Percentiles rank a stretch among this genome's conserved stretches.
Conservation (phyloP, 2,797 vertebrate species). For the Telmatherina bonti region DNA sequence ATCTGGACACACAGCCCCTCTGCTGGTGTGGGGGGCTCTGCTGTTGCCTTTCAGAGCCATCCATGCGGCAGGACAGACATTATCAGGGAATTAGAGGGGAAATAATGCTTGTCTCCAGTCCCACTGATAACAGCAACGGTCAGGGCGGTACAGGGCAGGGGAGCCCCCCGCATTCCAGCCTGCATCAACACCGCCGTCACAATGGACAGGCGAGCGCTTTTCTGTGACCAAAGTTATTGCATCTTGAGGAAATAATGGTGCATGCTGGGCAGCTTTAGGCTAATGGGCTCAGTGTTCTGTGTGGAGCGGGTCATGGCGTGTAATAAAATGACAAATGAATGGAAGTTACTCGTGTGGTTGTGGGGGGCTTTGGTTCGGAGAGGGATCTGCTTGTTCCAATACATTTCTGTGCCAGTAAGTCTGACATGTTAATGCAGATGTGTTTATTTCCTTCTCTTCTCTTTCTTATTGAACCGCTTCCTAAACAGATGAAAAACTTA, state of each 20-base stretch:
- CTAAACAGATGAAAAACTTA: slow-evolving; percentile 38
- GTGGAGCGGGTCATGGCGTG: slow-evolving; percentile 5
- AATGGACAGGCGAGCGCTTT: slow-evolving; percentile 3
- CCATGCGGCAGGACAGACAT: slow-evolving; percentile 84
- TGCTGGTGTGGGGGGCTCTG: slow-evolving; percentile 72
- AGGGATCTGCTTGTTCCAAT: slow-evolving; percentile 29
- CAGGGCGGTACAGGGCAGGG: slow-evolving; percentile 48
- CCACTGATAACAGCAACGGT: slow-evolving; percentile 72
- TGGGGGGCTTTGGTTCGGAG: slow-evolving; percentile 8
- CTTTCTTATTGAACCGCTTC: slow-evolving; percentile 21
- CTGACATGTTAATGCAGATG: slow-evolving; percentile 45
- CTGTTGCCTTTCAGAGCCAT: slow-evolving; percentile 78
- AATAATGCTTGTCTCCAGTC: slow-evolving; percentile 78
- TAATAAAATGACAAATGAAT: slow-evolving; percentile 11
- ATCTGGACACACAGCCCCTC: slow-evolving; percentile 64
- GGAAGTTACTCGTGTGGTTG: slow-evolving; percentile 11
- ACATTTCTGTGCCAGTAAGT: slow-evolving; percentile 19
- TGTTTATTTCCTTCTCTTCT: no score
- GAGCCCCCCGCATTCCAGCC: slow-evolving; percentile 57
- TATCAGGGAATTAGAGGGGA: slow-evolving; percentile 83
- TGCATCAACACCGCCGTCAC: slow-evolving; percentile 24
- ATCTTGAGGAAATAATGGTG: slow-evolving; percentile 1
- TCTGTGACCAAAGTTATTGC: slow-evolving; percentile 5
- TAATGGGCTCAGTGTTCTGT: slow-evolving; percentile 10
- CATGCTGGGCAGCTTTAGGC: slow-evolving; percentile 4